Evolutionary conservation across 2,888 invertebrate species (phyloP), one percentile per base, ranked within the genome.

Genomic region (Augiades crinisus): DNA sequence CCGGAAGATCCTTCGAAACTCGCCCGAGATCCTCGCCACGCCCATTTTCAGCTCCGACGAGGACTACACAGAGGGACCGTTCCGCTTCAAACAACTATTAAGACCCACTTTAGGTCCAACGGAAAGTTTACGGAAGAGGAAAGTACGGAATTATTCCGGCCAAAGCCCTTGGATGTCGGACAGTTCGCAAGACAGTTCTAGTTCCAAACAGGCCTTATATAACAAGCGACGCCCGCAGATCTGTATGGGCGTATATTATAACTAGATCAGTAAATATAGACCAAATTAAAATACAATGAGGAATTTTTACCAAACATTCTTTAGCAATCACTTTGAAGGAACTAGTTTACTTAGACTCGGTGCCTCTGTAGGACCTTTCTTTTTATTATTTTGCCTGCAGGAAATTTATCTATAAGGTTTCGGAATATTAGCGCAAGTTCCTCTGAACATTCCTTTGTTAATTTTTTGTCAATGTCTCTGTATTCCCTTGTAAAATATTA

Each of bases 91-190:
- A 40, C 92, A 93, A 62, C 71, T 94, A 8, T 72, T 94, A 2
- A 79, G 93, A 57, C 93, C 93, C 0, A 93, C 93, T 0, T 81
- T 92, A 51, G 91, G 93, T 1, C 94, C 94, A 0, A 94, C 94
- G 0, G 94, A 94, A 60, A 93, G 94, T 36, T 78, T 94, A 44
- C 84, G 93, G 14, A 93, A 93, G 66, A 81, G 93, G 12, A 93
- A 92, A 73, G 92, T 91, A 0, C 78, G 83, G 2, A 86, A 81
- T 46, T 78, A 84, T 0, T 74, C 85, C 1, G 78, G 81, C 22
- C 81, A 84, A 62, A 81, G 86, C 59, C 84, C 90, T 0, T 89
- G 89, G 89, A 75, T 86, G 77, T 89, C 88, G 0, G 88, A 89
- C 36, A 88, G 89, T 56, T 89, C 89, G 0, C 89, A 87, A 54